phyloP scores from a whole-genome alignment of 2,888 invertebrate species.

The Sphinx pinastri region DNA sequence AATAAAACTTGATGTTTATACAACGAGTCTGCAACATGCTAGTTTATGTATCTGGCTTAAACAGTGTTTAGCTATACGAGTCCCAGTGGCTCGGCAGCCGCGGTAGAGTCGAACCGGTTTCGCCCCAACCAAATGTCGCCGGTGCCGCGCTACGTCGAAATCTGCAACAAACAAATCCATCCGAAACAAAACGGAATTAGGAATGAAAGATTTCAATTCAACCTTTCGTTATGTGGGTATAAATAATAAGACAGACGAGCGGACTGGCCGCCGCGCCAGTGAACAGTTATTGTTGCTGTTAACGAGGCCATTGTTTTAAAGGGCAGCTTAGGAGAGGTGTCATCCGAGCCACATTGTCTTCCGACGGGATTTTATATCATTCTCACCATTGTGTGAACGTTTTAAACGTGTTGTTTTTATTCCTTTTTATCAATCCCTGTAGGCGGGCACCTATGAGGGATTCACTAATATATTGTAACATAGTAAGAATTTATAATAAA shows the following conservation, averaged over 20 bases:
- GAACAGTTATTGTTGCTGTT: conserved; percentile 71
- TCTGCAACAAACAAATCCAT: conserved; percentile 36
- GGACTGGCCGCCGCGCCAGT: conserved; percentile 49
- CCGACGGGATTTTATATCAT: conserved; percentile 63
- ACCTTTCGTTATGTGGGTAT: conserved; percentile 55
- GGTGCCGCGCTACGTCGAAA: conserved; percentile 39
- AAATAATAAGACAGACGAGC: conserved; percentile 42
- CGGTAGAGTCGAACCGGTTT: conserved; percentile 29
- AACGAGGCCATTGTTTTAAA: conserved; percentile 72
- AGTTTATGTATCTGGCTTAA: conserved; percentile 66
- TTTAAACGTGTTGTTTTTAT: conserved; percentile 33
- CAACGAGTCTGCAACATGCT: conserved; percentile 69
- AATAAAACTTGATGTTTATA: conserved; percentile 82
- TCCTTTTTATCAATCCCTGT: conserved; percentile 26
- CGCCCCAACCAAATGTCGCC: conserved; percentile 49
- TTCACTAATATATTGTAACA: not conserved
- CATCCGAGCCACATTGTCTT: conserved; percentile 69
- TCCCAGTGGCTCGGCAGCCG: conserved; percentile 34
- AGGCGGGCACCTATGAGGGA: too few species aligned
- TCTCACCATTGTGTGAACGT: conserved; percentile 48
- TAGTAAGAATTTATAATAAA: not conserved
- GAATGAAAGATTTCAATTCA: conserved; percentile 55
- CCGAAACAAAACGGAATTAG: conserved; percentile 40
- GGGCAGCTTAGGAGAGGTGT: conserved; percentile 59
- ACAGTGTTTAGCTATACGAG: conserved; percentile 38